Conservation (phyloP, 92 coral and sea anemone species). For the Zoanthus sansibaricus region DNA sequence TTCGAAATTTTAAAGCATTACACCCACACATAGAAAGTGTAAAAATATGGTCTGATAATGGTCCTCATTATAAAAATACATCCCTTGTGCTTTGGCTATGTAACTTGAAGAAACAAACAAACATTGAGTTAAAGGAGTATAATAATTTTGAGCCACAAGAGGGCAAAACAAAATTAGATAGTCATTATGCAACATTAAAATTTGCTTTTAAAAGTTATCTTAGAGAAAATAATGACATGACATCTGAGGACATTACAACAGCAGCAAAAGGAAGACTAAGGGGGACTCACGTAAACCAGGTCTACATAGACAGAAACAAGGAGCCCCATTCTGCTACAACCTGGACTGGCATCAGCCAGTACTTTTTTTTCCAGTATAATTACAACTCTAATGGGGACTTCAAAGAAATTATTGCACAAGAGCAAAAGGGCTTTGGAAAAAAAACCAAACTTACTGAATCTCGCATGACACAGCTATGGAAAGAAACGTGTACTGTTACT, state of each 20-base stretch:
- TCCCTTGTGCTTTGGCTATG: constrained; percentile 50
- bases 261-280: constrained; percentile 56
- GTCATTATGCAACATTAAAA: constrained; percentile 66
- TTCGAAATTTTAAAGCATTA: constrained; percentile 38
- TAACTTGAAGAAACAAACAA: constrained; percentile 13
- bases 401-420: constrained; percentile 6
- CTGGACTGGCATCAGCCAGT: constrained; percentile 57
- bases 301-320: constrained; percentile 52
- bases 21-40: constrained; percentile 29
- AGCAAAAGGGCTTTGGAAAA: constrained; percentile 17
- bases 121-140: constrained; percentile 41
- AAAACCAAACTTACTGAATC: background rate
- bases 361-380: constrained; percentile 13
- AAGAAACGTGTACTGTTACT: background rate
- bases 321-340: constrained; percentile 53
- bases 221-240: constrained; percentile 59
- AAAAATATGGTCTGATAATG: constrained; percentile 74
- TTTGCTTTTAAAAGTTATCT: constrained; percentile 51
- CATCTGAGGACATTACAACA: constrained; percentile 39
- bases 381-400: constrained; percentile 14
- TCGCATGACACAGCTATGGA: background rate
- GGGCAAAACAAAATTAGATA: constrained; percentile 69
- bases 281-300: constrained; percentile 66
- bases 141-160: constrained; percentile 68
- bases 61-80: constrained; percentile 72